These are phyloP conservation scores for Nephrotoma appendiculata DNA, from an alignment of 2,888 invertebrate species.

Conservation along the genomic window DNA sequence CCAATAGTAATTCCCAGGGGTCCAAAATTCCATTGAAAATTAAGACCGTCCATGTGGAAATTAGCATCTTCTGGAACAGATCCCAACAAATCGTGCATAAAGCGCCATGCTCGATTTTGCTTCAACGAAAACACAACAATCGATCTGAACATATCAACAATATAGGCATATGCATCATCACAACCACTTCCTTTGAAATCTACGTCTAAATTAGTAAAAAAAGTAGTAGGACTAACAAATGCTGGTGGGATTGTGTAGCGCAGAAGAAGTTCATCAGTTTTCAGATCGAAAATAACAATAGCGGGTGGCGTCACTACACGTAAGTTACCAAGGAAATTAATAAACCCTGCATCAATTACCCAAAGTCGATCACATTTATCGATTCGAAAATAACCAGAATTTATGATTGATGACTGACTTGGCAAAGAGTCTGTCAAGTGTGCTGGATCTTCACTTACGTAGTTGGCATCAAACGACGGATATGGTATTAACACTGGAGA, in stretches of 20 bases:
- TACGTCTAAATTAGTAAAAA: background rate
- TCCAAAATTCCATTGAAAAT: background rate
- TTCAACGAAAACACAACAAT: background rate
- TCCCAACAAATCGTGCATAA: background rate
- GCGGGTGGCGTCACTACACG: slow-evolving; percentile 50
- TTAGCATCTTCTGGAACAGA: background rate
- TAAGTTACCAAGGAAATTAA: slow-evolving; percentile 51
- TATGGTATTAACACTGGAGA: slow-evolving; percentile 62
- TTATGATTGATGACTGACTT: slow-evolving; percentile 48
- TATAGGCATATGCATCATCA: background rate
- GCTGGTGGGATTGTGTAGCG: slow-evolving; percentile 50
- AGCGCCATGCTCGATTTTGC: background rate
- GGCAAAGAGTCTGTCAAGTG: slow-evolving; percentile 24
- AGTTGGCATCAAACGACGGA: slow-evolving; percentile 62
- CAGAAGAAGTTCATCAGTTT: slow-evolving; percentile 54
- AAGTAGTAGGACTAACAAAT: background rate
- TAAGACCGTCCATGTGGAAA: background rate
- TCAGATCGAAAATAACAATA: slow-evolving; percentile 57
- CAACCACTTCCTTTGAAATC: background rate
- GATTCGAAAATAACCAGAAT: slow-evolving; percentile 55
- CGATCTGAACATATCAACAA: background rate
- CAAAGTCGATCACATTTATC: slow-evolving; percentile 69
- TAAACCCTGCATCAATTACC: slow-evolving; percentile 67
- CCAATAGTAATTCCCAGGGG: background rate
- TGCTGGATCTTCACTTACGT: background rate